These are phyloP conservation scores for Trichopoda pennipes DNA, from an alignment of 2,888 invertebrate genomes.

Conservation along the genomic window DNA sequence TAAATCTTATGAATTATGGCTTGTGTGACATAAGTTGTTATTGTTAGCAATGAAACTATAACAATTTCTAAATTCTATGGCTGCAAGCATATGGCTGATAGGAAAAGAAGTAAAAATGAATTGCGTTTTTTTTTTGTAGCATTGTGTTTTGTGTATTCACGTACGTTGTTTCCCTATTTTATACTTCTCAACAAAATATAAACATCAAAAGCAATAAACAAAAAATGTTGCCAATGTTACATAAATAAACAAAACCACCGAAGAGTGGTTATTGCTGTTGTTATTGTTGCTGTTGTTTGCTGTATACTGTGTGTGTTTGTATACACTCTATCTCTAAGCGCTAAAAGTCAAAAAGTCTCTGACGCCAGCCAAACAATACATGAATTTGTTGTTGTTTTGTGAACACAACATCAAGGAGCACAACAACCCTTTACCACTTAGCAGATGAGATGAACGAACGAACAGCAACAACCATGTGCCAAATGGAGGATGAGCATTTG, in stretches of 20 bases:
- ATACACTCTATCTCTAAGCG: slow-evolving; percentile 42
- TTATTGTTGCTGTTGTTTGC: slow-evolving; percentile 31
- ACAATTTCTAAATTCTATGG: slow-evolving; percentile 44
- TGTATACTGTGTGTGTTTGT: slow-evolving; percentile 43
- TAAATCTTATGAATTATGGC: slow-evolving; percentile 61
- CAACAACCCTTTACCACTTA: slow-evolving; percentile 45
- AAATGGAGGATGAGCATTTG: slow-evolving; percentile 55
- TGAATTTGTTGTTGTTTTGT: slow-evolving; percentile 56
- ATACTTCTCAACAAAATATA: slow-evolving; percentile 34
- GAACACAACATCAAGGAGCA: slow-evolving; percentile 15
- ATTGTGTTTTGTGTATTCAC: neutral
- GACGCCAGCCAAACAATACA: slow-evolving; percentile 62
- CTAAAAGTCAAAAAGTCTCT: slow-evolving; percentile 71
- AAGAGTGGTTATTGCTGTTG: slow-evolving; percentile 60
- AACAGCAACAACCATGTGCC: slow-evolving; percentile 30
- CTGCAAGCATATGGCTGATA: slow-evolving; percentile 64
- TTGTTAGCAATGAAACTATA: slow-evolving; percentile 46
- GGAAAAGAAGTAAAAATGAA: slow-evolving; percentile 15
- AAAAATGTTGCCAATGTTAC: slow-evolving; percentile 68
- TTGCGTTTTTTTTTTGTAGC: slow-evolving; percentile 8
- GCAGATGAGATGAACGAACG: neutral
- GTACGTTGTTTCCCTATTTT: slow-evolving; percentile 1
- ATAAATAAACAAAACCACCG: slow-evolving; percentile 69
- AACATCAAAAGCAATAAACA: slow-evolving; percentile 69
- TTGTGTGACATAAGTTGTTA: slow-evolving; percentile 44